Percentiles rank a stretch among this genome's conserved stretches.
These are phyloP conservation scores for Xanthorhoe spadicearia DNA, from an alignment of 2,888 invertebrate genomes.

Conservation along the genomic window DNA sequence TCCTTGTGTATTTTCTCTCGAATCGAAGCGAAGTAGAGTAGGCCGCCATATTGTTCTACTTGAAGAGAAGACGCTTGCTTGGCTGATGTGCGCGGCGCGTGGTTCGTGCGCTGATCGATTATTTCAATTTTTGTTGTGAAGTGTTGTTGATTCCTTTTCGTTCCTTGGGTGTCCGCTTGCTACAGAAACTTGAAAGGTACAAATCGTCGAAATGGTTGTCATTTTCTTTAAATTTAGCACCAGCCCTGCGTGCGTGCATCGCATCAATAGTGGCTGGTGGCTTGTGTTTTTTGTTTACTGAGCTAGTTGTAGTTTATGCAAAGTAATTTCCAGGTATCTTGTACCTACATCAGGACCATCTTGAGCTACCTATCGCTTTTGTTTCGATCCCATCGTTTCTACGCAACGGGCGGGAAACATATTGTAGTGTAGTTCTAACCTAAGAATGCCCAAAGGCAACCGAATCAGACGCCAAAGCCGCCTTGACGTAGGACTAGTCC, in stretches of 20 bases:
- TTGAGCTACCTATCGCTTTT: not conserved
- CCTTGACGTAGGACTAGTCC: slow-evolving; percentile 15
- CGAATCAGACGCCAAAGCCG: not conserved
- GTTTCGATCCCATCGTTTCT: slow-evolving; percentile 8
- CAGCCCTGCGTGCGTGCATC: too few species aligned
- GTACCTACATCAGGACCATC: not conserved
- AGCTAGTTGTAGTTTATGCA: not conserved
- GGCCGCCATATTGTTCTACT: slow-evolving; percentile 27
- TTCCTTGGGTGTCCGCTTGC: not conserved
- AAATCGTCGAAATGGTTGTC: not conserved
- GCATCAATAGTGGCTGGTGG: too few species aligned
- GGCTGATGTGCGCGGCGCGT: slow-evolving; percentile 18
- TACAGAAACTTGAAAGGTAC: not conserved
- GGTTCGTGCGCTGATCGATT: slow-evolving; percentile 12
- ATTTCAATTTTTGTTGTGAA: slow-evolving; percentile 4
- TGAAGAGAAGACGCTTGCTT: slow-evolving; percentile 18
- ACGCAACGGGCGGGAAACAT: slow-evolving; percentile 22
- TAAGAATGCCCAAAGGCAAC: not conserved
- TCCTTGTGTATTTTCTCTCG: not conserved
- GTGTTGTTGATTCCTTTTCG: not conserved
- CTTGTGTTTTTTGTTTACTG: not conserved
- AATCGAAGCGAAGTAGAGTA: not conserved
- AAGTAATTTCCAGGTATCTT: not conserved
- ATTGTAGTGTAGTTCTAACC: slow-evolving; percentile 1
- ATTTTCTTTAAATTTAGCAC: too few species aligned